A percentile compares a stretch with the other conserved stretches of the same genome.
Conservation (phyloP, 2,888 invertebrate genomes). For the Trachelus iudaicus region DNA sequence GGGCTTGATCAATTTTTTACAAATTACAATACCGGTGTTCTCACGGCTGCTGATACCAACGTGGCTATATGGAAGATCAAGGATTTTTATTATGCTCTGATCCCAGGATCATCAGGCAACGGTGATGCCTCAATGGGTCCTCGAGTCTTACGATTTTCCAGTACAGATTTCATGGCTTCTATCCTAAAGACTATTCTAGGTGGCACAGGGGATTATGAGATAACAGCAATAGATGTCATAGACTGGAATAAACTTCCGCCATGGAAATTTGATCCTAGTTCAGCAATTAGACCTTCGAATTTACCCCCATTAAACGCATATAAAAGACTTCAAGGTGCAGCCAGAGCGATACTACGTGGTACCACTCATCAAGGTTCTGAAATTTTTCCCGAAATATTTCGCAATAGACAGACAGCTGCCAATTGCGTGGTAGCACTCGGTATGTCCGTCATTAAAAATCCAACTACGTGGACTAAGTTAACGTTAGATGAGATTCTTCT, state of each 20-base stretch:
- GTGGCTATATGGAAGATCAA: constrained; percentile 48
- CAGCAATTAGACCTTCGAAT: constrained; percentile 49
- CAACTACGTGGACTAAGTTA: constrained; percentile 56
- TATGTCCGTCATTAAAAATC: constrained; percentile 55
- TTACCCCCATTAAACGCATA: constrained; percentile 58
- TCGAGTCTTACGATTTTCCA: constrained; percentile 39
- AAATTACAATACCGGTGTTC: constrained; percentile 39
- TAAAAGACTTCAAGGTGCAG: constrained; percentile 42
- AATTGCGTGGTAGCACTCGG: constrained; percentile 54
- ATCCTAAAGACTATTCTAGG: constrained; percentile 34
- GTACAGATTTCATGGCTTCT: constrained; percentile 26
- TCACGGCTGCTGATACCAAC: constrained; percentile 36
- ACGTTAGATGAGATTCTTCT: constrained; percentile 57
- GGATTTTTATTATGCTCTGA: constrained; percentile 43
- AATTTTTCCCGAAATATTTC: constrained; percentile 46
- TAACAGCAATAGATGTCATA: constrained; percentile 50
- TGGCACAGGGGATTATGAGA: constrained; percentile 48
- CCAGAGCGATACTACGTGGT: constrained; percentile 53
- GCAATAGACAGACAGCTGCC: constrained; percentile 50
- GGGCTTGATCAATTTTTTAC: constrained; percentile 50
- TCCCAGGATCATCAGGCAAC: constrained; percentile 33
- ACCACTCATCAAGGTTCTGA: constrained; percentile 49
- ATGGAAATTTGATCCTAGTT: constrained; percentile 53
- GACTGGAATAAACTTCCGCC: constrained; percentile 49
- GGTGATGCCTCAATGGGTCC: constrained; percentile 20